phyloP scores from a whole-genome alignment of 2,888 invertebrate genomes.

The Capitulum mitella region DNA sequence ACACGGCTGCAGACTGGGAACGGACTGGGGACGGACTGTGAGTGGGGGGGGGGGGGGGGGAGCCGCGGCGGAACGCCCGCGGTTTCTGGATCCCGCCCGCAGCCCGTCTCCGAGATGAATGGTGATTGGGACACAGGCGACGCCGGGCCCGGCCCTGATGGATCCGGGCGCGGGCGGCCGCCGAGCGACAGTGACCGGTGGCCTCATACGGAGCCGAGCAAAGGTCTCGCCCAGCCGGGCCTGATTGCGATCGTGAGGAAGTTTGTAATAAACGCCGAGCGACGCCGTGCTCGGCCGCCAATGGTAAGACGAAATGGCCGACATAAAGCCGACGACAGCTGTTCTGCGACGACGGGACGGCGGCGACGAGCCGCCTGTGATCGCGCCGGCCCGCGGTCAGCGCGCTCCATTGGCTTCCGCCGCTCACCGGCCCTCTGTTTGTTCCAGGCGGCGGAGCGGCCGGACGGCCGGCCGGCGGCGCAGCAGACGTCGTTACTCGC shows the following conservation, averaged over 20 bases:
- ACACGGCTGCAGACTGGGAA: too few relatives aligned
- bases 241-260: background rate
- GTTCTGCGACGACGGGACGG: background rate
- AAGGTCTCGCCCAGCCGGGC: background rate
- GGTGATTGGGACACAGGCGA: background rate
- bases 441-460: background rate
- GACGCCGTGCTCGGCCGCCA: background rate
- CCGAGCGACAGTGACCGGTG: background rate
- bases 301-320: background rate
- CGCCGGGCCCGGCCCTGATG: background rate
- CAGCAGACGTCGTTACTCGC: background rate
- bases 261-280: background rate
- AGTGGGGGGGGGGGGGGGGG: too few relatives aligned
- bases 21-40: too few relatives aligned
- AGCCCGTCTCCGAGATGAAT: background rate
- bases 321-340: background rate
- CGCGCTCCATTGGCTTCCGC: background rate
- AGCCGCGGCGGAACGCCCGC: too few relatives aligned
- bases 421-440: background rate
- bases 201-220: background rate
- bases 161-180: too few relatives aligned
- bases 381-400: background rate
- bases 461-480: background rate
- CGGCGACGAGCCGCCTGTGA: background rate
- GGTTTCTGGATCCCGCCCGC: too few relatives aligned